Evolutionary conservation across 2,888 invertebrate species (phyloP), one percentile per base, ranked within the genome.

Genomic region (Xanthia icteritia): DNA sequence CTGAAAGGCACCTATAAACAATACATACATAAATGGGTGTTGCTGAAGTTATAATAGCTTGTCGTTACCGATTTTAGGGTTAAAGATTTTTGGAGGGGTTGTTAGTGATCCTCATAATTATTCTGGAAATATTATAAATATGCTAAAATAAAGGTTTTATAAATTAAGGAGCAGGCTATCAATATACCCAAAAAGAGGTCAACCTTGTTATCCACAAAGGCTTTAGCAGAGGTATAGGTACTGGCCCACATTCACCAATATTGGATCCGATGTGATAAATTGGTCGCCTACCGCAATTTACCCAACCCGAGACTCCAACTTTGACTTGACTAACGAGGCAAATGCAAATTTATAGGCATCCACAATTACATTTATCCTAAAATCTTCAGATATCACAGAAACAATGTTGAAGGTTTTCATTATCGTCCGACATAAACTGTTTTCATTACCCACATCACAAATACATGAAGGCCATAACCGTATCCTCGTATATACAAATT

Each of bases 401-500:
- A 77, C 68, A 65, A 69, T 73, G 73, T 80, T 61, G 36, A 45
- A 54, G 36, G 70, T 67, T 77, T 70, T 76, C 66, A 84, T 84
- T 71, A 84, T 56, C 67, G 39, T 56, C n/a, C 68, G 39, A 48
- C 81, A 76, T 84, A 76, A 83, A 83, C 84, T 42, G 83, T 76
- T 83, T 83, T 83, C 85, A 81, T 81, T 83, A 72, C 74, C 78
- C 69, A 84, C 81, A 81, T 84, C 77, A 73, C 65, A 81, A 84
- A 78, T 77, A 82, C 70, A 78, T 73, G 85, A 85, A 85, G 66
- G 78, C 61, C 82, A 76, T 82, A 78, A 68, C 85, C 69, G 48
- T 82, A 82, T 84, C 66, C 82, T 64, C 66, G 60, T 61, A 73
- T 75, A 84, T 79, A 84, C 73, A 85, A 76, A 79, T 74, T 72